These are phyloP conservation scores for Nomada fabriciana DNA, from an alignment of 2,888 invertebrate species.

Conservation along the genomic window DNA sequence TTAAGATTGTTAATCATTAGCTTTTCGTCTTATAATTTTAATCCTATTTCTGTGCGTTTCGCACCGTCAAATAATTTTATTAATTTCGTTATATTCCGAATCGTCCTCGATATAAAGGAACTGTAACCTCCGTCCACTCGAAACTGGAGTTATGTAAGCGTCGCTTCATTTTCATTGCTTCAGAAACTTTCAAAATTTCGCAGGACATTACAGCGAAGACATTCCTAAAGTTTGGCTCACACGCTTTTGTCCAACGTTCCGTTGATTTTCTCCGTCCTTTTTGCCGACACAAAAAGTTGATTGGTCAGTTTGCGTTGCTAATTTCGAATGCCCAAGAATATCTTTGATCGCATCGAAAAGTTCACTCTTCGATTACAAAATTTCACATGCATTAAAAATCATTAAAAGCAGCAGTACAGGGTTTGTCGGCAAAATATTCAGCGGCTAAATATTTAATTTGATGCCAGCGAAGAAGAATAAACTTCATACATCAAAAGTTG, in stretches of 20 bases:
- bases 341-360: slow-evolving; percentile 2
- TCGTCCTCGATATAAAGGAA: neutral
- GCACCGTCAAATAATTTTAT: too few relatives aligned
- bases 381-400: neutral
- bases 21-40: too few relatives aligned
- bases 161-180: slow-evolving; percentile 13
- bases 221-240: slow-evolving; percentile 24
- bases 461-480: too few relatives aligned
- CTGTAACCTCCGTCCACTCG: neutral
- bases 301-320: slow-evolving; percentile 9
- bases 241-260: slow-evolving; percentile 14
- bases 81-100: neutral
- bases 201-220: slow-evolving; percentile 6
- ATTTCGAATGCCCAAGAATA: slow-evolving; percentile 20
- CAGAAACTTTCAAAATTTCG: slow-evolving; percentile 10
- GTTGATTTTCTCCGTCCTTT: slow-evolving; percentile 13
- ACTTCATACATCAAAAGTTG: too few relatives aligned
- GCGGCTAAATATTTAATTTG: too few relatives aligned
- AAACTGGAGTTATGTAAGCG: slow-evolving; percentile 8
- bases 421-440: too few relatives aligned
- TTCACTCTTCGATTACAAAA: neutral
- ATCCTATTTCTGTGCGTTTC: neutral
- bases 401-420: too few relatives aligned
- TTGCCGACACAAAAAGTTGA: slow-evolving; percentile 25
- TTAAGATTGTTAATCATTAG: too few relatives aligned